Conservation (phyloP, 2,888 invertebrate genomes). For the Sarcophaga variegata region DNA sequence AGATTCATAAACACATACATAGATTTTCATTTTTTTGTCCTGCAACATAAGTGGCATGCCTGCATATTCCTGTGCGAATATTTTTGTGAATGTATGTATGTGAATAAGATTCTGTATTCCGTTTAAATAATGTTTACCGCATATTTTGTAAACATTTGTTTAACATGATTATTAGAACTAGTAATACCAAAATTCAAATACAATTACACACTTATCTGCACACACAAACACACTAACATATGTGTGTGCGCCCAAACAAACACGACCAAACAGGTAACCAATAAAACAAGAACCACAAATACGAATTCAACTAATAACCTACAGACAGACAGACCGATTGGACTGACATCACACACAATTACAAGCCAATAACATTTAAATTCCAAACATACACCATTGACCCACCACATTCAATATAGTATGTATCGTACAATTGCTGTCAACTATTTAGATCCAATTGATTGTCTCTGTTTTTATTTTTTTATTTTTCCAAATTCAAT, state of each 20-base stretch:
- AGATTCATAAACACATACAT: too few species aligned
- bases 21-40: too few species aligned
- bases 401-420: neutral
- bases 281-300: slow-evolving; percentile 62
- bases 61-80: neutral
- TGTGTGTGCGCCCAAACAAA: neutral
- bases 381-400: neutral
- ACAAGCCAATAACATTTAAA: slow-evolving; percentile 77
- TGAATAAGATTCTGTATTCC: slow-evolving; percentile 44
- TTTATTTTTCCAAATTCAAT: too few species aligned
- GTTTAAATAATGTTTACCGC: slow-evolving; percentile 73
- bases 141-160: slow-evolving; percentile 79
- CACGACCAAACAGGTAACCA: slow-evolving; percentile 43
- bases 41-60: neutral
- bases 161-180: slow-evolving; percentile 79
- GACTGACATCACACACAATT: slow-evolving; percentile 77
- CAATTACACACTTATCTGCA: slow-evolving; percentile 61
- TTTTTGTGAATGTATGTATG: neutral
- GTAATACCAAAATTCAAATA: slow-evolving; percentile 67
- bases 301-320: slow-evolving; percentile 75
- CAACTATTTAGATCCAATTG: too few species aligned
- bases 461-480: too few species aligned
- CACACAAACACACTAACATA: neutral
- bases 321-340: slow-evolving; percentile 62
- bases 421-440: too few species aligned